Conservation (phyloP, 2,113 vertebrate genomes). For the Chionomys nivalis region DNA sequence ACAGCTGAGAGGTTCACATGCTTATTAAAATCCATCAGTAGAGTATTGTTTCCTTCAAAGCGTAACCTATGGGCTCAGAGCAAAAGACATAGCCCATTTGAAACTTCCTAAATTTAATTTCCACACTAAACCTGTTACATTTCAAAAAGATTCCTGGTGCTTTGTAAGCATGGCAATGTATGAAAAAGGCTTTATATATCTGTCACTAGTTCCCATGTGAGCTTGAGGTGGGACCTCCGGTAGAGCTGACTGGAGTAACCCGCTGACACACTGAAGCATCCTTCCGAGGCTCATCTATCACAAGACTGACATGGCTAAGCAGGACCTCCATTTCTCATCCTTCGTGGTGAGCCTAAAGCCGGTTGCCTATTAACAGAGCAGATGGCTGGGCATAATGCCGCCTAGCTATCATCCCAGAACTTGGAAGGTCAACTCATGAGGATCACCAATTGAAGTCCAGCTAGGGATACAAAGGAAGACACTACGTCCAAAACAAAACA, state of each 20-base stretch:
- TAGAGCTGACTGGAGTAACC: neutral
- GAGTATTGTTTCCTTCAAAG: neutral
- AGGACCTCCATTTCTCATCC: neutral
- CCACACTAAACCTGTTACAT: neutral
- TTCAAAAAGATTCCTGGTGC: neutral
- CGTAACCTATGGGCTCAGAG: neutral
- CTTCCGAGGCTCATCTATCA: neutral
- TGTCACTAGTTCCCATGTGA: neutral
- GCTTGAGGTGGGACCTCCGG: neutral
- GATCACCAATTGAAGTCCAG: neutral
- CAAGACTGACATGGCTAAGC: neutral
- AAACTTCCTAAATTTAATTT: neutral
- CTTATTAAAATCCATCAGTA: neutral
- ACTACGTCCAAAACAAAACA: neutral
- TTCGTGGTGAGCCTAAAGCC: neutral
- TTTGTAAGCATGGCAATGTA: neutral
- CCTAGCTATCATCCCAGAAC: neutral
- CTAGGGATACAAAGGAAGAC: neutral
- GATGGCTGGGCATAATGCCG: no score
- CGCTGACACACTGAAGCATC: fast-evolving
- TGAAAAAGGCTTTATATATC: neutral
- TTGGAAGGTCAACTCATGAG: neutral
- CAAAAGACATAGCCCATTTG: neutral
- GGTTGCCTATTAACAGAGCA: neutral
- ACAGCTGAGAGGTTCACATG: neutral